Evolutionary conservation across 2,113 vertebrate species (phyloP).

Genomic region (Oncorhynchus nerka): DNA sequence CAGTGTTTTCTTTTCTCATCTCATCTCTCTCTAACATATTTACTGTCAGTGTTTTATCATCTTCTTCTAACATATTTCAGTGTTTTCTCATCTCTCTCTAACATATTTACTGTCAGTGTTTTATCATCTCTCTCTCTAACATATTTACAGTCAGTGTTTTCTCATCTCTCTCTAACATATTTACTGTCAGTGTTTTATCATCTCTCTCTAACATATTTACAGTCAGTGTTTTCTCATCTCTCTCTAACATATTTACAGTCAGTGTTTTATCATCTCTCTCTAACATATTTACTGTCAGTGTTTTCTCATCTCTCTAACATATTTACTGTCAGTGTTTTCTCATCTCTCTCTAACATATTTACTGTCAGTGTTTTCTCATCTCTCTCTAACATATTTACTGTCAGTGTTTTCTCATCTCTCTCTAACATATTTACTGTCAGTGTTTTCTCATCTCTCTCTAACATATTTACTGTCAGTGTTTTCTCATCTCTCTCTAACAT

Average conservation of each 20-base stretch:
- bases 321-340: not conserved
- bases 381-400: not conserved
- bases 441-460: not conserved
- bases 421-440: not conserved
- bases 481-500: not conserved
- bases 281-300: not conserved
- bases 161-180: not conserved
- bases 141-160: not conserved
- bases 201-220: not conserved
- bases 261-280: not conserved
- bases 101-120: not conserved
- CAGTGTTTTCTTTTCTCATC: too few relatives aligned
- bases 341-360: not conserved
- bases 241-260: not conserved
- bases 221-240: not conserved
- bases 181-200: not conserved
- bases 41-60: not conserved
- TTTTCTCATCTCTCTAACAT: not conserved
- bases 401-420: not conserved
- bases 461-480: not conserved
- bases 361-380: not conserved
- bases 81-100: not conserved
- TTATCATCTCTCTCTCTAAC: not conserved
- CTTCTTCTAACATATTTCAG: not conserved
- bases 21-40: not conserved